Evolutionary conservation across 2,888 invertebrate genomes (phyloP), one percentile per base, ranked within the genome.

Genomic region (Lydus trimaculatus): DNA sequence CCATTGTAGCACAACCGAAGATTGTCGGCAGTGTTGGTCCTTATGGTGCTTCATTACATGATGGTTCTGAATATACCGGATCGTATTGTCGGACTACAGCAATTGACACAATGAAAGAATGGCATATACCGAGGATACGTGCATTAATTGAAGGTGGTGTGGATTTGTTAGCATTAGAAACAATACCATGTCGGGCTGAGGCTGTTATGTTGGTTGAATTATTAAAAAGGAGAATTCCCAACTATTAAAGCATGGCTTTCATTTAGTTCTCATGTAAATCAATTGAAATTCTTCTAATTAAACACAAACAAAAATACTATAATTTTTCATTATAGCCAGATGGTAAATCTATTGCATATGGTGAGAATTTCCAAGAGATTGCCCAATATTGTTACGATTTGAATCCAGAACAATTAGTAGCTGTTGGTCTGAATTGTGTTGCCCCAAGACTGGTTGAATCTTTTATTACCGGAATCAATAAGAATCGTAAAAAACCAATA

Each of bases 51-150:
- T 92, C 91, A 78, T 87, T 96, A 43, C 93, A 94, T 80, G 96
- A 98, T 84, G 94, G 94, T 13, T 97, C 97, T 0, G 98, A 98
- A 83, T 98, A 98, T 83, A 91, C 91, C n/a, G 98, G 98, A 20
- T 89, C 89, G 70, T 95, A 95, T 81, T 91, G 91, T 0, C 89
- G 91, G 71, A 89, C 86, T 64, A 90, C 93, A 0, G 83, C 91
- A 4, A 85, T 75, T 84, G 88, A 89, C 58, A 82, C 87, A 23
- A 90, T 98, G 83, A 90, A 89, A 61, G 90, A 92, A 58, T 97
- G 96, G 94, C 98, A 98, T 85, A 88, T 91, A 66, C 92, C 94
- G 0, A 89, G 97, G 59, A 90, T 98, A 33, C 89, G 91, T 78
- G 92, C 94, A 0, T 86, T 98, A 31, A 84, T 95, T 23, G 91